Percentiles rank a stretch among this genome's conserved stretches.
Evolutionary conservation across 2,888 invertebrate genomes (phyloP).

Genomic region (Argyresthia albistria): DNA sequence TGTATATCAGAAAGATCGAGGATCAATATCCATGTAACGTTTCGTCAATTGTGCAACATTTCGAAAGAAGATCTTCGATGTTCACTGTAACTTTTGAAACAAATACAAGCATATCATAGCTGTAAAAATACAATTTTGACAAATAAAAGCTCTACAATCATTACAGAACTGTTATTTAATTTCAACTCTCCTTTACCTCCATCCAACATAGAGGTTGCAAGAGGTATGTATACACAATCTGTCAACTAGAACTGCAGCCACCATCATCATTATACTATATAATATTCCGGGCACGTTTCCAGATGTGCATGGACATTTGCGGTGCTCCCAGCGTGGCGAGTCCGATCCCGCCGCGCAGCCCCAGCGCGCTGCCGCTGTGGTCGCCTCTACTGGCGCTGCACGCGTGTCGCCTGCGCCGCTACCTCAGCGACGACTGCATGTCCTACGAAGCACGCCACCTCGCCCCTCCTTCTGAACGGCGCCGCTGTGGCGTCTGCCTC

Average conservation of each 20-base stretch:
- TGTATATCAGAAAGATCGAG: conserved; percentile 44
- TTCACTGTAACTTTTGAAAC: conserved; percentile 77
- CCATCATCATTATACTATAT: not conserved
- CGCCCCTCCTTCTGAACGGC: conserved; percentile 43
- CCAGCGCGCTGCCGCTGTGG: conserved; percentile 52
- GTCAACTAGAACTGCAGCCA: not conserved
- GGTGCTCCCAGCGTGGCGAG: conserved; percentile 37
- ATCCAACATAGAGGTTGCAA: conserved; percentile 19
- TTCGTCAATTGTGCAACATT: conserved; percentile 66
- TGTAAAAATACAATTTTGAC: conserved; percentile 89
- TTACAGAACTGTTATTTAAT: conserved; percentile 49
- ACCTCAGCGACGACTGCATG: conserved; percentile 67
- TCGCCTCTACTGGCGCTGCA: conserved; percentile 61
- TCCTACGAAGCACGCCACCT: conserved; percentile 48
- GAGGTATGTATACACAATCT: conserved; percentile 1
- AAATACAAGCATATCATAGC: conserved; percentile 94
- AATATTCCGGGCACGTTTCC: conserved; percentile 11
- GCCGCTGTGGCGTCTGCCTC: conserved; percentile 86
- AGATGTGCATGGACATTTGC: conserved; percentile 66
- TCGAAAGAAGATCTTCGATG: conserved; percentile 60
- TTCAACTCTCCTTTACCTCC: conserved; percentile 11
- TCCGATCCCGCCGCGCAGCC: conserved; percentile 40
- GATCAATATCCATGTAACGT: conserved; percentile 49
- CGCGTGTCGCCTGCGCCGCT: conserved; percentile 59
- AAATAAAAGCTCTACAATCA: conserved; percentile 82